Conservation (phyloP, 1,140 invertebrate species). For the Cecropterus lyciades region DNA sequence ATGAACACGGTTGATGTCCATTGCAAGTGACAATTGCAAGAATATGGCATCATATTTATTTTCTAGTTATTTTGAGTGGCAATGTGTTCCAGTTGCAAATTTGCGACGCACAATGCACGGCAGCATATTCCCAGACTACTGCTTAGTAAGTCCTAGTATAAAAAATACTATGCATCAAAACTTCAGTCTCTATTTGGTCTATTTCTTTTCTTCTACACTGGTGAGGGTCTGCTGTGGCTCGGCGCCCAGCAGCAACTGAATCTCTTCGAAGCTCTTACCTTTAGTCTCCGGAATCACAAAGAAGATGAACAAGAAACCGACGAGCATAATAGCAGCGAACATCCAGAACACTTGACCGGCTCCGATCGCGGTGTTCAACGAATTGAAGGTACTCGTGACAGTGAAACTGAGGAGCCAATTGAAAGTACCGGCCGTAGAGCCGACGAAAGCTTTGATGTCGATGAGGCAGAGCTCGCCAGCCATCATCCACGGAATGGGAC, state of each 20-base stretch:
- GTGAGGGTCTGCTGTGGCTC: constrained; percentile 47
- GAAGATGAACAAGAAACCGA: constrained; percentile 91
- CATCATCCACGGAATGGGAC: constrained; percentile 93
- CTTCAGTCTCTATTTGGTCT: constrained; percentile 65
- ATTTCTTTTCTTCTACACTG: constrained; percentile 64
- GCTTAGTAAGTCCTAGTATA: constrained; percentile 50
- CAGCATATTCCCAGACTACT: constrained; percentile 40
- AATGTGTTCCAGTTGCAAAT: too few species aligned
- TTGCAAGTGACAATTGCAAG: neutral
- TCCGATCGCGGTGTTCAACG: constrained; percentile 85
- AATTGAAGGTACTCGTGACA: constrained; percentile 91
- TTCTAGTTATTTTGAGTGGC: too few species aligned
- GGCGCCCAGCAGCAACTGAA: constrained; percentile 87
- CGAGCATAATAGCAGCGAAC: constrained; percentile 89
- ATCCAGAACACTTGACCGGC: constrained; percentile 90
- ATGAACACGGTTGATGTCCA: constrained; percentile 25
- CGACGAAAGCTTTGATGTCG: constrained; percentile 90
- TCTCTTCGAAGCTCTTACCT: constrained; percentile 93
- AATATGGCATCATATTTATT: neutral
- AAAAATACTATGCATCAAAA: constrained; percentile 57
- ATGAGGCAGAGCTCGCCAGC: constrained; percentile 90
- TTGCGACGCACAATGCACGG: constrained; percentile 5
- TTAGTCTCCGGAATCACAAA: constrained; percentile 95
- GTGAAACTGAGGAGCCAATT: constrained; percentile 93
- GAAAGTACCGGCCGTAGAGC: constrained; percentile 89